Evolutionary conservation across 2,113 vertebrate species (phyloP).

Genomic region (Pteruthius melanotis): DNA sequence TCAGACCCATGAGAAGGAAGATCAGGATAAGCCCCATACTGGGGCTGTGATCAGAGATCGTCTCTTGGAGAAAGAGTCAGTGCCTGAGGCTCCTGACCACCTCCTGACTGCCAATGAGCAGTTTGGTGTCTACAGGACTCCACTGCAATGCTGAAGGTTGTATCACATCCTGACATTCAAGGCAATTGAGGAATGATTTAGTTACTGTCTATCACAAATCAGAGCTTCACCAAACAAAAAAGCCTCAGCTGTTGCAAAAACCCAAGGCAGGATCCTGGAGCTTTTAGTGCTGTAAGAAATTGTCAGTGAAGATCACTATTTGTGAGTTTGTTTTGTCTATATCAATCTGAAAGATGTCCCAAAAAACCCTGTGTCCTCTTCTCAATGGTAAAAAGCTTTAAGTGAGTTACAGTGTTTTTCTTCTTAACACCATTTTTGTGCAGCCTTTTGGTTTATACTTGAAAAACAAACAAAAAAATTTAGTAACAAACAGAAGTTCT

Average conservation of each 20-base stretch:
- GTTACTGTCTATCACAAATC: not conserved
- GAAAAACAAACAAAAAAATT: not conserved
- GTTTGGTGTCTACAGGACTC: not conserved
- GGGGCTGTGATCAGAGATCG: not conserved
- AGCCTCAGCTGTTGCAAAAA: not conserved
- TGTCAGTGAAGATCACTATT: not conserved
- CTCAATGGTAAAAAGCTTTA: not conserved
- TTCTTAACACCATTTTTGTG: not conserved
- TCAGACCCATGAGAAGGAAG: not conserved
- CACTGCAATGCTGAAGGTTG: not conserved
- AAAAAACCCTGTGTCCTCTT: not conserved
- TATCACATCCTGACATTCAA: not conserved
- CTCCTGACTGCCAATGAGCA: not conserved
- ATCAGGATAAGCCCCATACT: not conserved
- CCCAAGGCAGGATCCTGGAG: not conserved
- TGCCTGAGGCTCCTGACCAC: not conserved
- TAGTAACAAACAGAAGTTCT: not conserved
- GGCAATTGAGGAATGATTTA: not conserved
- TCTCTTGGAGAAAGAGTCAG: not conserved
- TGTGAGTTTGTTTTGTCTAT: not conserved
- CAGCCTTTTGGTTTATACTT: not conserved
- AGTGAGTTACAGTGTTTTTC: not conserved
- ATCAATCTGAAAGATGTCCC: not conserved
- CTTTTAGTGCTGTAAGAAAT: not conserved
- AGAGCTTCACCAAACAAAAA: not conserved